Evolutionary conservation across 2,113 vertebrate genomes (phyloP).

Genomic region (Dunckerocampus dactyliophorus): DNA sequence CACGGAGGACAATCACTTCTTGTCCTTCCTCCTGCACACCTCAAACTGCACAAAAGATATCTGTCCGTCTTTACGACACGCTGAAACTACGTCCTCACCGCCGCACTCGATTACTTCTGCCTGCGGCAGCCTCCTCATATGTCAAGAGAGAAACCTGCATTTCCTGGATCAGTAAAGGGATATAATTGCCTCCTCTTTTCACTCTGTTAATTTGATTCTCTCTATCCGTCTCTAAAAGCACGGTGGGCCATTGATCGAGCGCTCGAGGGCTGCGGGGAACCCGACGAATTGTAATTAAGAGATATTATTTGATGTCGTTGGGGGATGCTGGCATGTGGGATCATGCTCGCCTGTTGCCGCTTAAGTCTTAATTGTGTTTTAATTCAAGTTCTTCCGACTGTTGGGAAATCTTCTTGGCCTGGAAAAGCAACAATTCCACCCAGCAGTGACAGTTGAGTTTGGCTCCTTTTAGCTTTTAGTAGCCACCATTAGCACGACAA

Average conservation of each 20-base stretch:
- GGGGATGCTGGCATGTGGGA: conserved; percentile 15
- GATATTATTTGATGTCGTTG: conserved; percentile 26
- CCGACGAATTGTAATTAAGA: conserved; percentile 19
- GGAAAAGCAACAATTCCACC: too few species aligned
- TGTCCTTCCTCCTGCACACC: conserved; percentile 26
- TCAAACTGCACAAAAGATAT: conserved; percentile 37
- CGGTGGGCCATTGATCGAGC: conserved; percentile 29
- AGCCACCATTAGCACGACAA: too few species aligned
- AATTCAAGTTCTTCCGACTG: too few species aligned
- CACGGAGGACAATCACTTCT: conserved; percentile 40
- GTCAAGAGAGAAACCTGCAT: conserved; percentile 39
- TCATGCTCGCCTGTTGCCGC: conserved; percentile 1
- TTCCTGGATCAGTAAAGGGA: conserved; percentile 49
- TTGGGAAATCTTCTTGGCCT: too few species aligned
- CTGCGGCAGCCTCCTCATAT: conserved; percentile 47
- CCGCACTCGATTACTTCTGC: conserved; percentile 53
- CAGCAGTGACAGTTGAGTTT: too few species aligned
- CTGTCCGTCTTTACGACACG: conserved; percentile 45
- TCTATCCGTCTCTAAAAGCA: conserved; percentile 26
- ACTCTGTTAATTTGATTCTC: conserved; percentile 34
- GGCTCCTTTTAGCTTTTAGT: too few species aligned
- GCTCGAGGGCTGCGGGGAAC: conserved; percentile 12
- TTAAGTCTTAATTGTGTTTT: neutral
- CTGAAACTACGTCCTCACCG: conserved; percentile 43
- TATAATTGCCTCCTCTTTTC: conserved; percentile 25